Base-by-base conservation (phyloP, 2,113 vertebrate genomes). In the Silurus glanis region DNA sequence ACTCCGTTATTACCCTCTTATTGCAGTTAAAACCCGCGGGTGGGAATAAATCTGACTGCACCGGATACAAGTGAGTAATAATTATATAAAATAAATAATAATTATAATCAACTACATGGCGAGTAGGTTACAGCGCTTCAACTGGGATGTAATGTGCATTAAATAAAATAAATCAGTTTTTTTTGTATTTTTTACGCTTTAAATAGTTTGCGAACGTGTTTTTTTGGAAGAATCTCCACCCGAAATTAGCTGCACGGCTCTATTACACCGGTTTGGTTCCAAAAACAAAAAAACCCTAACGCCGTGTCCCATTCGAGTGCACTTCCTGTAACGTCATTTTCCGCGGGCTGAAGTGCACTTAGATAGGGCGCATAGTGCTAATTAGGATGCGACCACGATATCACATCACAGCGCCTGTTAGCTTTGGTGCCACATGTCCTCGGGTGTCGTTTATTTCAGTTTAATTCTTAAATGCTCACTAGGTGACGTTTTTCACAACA, bases 21-120 rank as follows among this genome's bases (percentile, higher is more conserved):
- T 74, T 25, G 61, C 83, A 82, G 79, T 84, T 16, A 3, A 53
- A 71, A 28, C 61, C 61, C 61, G 10, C 66, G 72, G 72, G n/a
- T 84, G 61, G 6, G 14, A n/a, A 78, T 49, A 25, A 21, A 13
- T 59, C 10, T 37, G 3, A 16, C 45, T 13, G 10, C 17, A 76
- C 59, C 28, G 71, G 78, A n/a, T 56, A 83, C 80, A 85, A 75
- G 88, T 89, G 83, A 87, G 88, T 83, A 61, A 19, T 64, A 2
- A 66, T 14, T 64, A 19, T 10, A 23, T n/a, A 23, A 80, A 19
- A 59, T 9, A 76, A 37, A 49, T 51, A 17, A 78, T 17, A 56
- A 79, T 17, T 12, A 53, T 76, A 58, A 59, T 45, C 28, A 56
- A 17, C 28, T 6, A 25, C 74, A 53, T 21, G 5, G 3, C 8